Base-by-base conservation (phyloP, 2,888 invertebrate genomes). In the Disparrhopalites patrizii region DNA sequence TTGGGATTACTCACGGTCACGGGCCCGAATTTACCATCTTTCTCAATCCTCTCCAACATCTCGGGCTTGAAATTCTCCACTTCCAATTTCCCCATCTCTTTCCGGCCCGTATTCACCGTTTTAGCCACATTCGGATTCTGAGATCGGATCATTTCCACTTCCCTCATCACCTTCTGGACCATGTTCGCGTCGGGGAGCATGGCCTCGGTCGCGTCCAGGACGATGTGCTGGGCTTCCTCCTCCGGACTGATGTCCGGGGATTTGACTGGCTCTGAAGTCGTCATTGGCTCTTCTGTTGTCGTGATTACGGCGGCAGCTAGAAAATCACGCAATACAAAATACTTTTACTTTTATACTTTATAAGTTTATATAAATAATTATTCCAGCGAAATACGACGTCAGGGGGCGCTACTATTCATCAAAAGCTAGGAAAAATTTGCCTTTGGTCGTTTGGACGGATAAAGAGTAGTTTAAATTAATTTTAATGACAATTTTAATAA, bases 161-260 rank as follows among this genome's bases (percentile, higher is more conserved):
- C 40, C 7, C n/a, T 23, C 25, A 10, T 40, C 13, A 57, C 40
- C 15, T 57, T 33, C 15, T 20, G 1, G 13, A 57, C 57, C 1
- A 38, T 1, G 15, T 23, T 25, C 7, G 25, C 27, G 36, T 57
- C 36, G 10, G 57, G 36, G 15, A 38, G 27, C 13, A 57, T 25
- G 25, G n/a, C 38, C 1, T 38, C 40, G 2, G 40, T 8, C 13
- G 57, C 38, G 23, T 57, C 57, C 57, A 40, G 10, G 10, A 40
- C 57, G 18, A 57, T 57, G 8, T 40, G 27, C 38, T 51, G 15
- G 23, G 57, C 62, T 62, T 55, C 62, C 15, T 51, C 63, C 13
- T 47, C 47, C 23, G 47, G 47, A 25, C 47, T 47, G 23, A 47
- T 47, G 13, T 20, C 13, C 23, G 23, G 4, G 18, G 5, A 23